Percentiles rank a stretch among this genome's conserved stretches.
phyloP scores from a whole-genome alignment of 2,888 invertebrate species.

The Neocrepidodera transversa region DNA sequence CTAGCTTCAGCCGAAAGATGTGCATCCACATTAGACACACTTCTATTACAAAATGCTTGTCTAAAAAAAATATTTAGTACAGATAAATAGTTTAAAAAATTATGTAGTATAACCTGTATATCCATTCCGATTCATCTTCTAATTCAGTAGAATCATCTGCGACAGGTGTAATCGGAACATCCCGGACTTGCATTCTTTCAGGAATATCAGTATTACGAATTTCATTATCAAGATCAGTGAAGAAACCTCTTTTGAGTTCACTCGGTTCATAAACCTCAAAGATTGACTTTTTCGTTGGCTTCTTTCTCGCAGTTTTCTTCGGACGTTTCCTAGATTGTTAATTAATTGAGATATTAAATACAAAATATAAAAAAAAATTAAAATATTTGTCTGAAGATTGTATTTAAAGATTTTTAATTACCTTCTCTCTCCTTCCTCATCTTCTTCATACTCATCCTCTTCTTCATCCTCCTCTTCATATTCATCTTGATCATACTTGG shows the following conservation, averaged over 20 bases:
- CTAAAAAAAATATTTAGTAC: constrained; percentile 8
- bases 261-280: constrained; percentile 97
- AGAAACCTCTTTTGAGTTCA: constrained; percentile 94
- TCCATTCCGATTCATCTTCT: constrained; percentile 97
- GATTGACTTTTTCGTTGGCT: constrained; percentile 83
- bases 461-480: constrained; percentile 86
- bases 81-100: too few relatives aligned
- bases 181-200: constrained; percentile 90
- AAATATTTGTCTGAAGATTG: not conserved
- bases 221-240: constrained; percentile 92
- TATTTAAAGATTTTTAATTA: constrained; percentile 5
- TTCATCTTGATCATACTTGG: constrained; percentile 85
- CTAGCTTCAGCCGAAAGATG: constrained; percentile 63
- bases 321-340: constrained; percentile 61
- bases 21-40: constrained; percentile 81
- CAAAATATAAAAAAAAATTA: not conserved
- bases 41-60: constrained; percentile 81
- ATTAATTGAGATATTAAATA: not conserved
- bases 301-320: constrained; percentile 79
- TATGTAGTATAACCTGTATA: constrained; percentile 94
- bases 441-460: constrained; percentile 73
- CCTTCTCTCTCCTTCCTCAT: constrained; percentile 40
- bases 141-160: constrained; percentile 86
- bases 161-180: constrained; percentile 84
- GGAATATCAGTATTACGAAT: constrained; percentile 88